Conservation (phyloP, 2,113 vertebrate species). For the Xenopus laevis region DNA sequence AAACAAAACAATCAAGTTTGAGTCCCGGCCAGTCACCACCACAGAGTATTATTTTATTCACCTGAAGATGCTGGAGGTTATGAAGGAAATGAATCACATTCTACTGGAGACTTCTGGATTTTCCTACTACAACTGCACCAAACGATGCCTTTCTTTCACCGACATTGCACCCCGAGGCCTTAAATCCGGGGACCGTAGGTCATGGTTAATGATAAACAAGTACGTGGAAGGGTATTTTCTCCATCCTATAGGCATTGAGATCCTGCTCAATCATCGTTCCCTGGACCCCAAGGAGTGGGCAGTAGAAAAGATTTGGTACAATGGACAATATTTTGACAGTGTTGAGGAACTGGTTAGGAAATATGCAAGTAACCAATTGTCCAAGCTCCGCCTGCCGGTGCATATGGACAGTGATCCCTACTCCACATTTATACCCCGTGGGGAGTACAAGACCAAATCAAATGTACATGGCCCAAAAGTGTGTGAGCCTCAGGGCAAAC, state of each 20-base stretch:
- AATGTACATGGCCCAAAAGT: conserved; percentile 66
- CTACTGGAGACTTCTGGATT: conserved; percentile 71
- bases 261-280: conserved; percentile 76
- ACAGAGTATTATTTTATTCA: conserved; percentile 66
- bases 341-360: conserved; percentile 66
- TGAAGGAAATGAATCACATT: conserved; percentile 61
- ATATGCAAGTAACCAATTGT: conserved; percentile 62
- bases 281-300: conserved; percentile 67
- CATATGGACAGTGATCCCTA: conserved; percentile 49
- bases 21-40: conserved; percentile 64
- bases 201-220: conserved; percentile 84
- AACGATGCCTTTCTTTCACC: conserved; percentile 74
- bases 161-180: conserved; percentile 79
- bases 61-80: conserved; percentile 45
- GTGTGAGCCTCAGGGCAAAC: conserved; percentile 72
- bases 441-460: conserved; percentile 59
- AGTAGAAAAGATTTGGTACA: conserved; percentile 80
- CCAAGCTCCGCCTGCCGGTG: conserved; percentile 52
- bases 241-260: conserved; percentile 83
- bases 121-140: conserved; percentile 64
- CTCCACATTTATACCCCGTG: conserved; percentile 76
- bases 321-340: conserved; percentile 73
- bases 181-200: conserved; percentile 71
- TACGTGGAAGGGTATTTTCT: conserved; percentile 80
- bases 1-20: conserved; percentile 53